Percentiles rank a stretch among this genome's conserved stretches.
Conservation (phyloP, 2,113 vertebrate genomes). For the Barnardius zonarius region DNA sequence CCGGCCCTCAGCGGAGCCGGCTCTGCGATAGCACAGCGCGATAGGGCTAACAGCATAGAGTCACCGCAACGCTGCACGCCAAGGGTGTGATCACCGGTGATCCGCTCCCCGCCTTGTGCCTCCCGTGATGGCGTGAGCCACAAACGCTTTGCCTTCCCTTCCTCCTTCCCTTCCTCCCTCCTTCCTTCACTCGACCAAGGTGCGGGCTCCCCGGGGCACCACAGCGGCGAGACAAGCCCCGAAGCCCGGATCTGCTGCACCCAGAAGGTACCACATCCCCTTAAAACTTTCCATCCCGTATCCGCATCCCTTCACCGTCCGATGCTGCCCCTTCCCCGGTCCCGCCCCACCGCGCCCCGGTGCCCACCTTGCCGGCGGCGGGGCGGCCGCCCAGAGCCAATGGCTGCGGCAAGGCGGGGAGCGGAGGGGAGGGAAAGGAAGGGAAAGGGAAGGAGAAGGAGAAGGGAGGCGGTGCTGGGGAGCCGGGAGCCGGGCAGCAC, state of each 20-base stretch:
- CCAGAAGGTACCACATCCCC: background rate
- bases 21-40: background rate
- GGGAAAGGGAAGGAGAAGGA: background rate
- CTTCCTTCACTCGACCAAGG: background rate
- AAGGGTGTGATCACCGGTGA: background rate
- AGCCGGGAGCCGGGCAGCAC: slow-evolving; percentile 2
- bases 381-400: slow-evolving; percentile 9
- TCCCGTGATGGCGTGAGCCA: background rate
- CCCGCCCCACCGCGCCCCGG: background rate
- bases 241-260: background rate
- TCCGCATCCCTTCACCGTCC: too few species aligned
- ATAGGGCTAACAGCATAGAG: background rate
- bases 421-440: background rate
- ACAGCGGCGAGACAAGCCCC: background rate
- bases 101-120: background rate
- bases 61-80: background rate
- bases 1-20: background rate
- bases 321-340: background rate
- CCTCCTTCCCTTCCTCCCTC: background rate
- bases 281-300: background rate
- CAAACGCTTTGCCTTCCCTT: background rate
- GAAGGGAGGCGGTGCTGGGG: background rate
- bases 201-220: background rate
- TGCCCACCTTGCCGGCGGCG: background rate
- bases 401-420: slow-evolving; percentile 3